A percentile compares a stretch with the other conserved stretches of the same genome.
These are phyloP conservation scores for Etheostoma perlongum DNA, from an alignment of 2,797 vertebrate genomes.

Conservation along the genomic window DNA sequence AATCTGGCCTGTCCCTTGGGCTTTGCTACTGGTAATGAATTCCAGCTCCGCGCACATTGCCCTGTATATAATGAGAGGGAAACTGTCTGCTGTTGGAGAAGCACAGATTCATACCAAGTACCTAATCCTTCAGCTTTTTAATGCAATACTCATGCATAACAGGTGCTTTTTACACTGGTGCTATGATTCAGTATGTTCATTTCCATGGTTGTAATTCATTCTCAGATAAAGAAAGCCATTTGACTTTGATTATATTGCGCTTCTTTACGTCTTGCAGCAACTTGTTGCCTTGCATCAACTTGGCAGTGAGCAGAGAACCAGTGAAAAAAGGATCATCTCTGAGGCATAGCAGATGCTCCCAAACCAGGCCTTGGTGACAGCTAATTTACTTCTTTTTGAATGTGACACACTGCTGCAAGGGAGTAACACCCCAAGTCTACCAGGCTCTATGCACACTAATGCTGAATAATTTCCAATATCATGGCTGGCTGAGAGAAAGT, in stretches of 20 bases:
- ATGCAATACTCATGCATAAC: slow-evolving; percentile 13
- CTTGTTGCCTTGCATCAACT: slow-evolving; percentile 52
- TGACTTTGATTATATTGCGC: slow-evolving; percentile 44
- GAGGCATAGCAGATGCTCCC: slow-evolving; percentile 62
- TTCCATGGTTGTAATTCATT: slow-evolving; percentile 22
- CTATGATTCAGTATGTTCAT: slow-evolving; percentile 15
- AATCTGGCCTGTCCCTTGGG: slow-evolving; percentile 35
- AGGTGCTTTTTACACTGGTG: slow-evolving; percentile 19
- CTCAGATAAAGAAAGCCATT: slow-evolving; percentile 34
- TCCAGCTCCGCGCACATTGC: slow-evolving; percentile 32
- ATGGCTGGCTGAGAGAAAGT: slow-evolving; percentile 58
- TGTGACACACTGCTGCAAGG: slow-evolving; percentile 67
- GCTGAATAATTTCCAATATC: slow-evolving; percentile 72
- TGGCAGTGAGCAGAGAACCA: slow-evolving; percentile 47
- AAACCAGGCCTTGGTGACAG: slow-evolving; percentile 68
- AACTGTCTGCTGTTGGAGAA: slow-evolving; percentile 45
- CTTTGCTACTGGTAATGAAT: slow-evolving; percentile 58
- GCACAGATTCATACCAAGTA: slow-evolving; percentile 33
- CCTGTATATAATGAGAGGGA: slow-evolving; percentile 64
- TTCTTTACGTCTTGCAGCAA: slow-evolving; percentile 54
- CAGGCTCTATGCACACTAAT: slow-evolving; percentile 54
- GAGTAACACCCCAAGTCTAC: slow-evolving; percentile 50
- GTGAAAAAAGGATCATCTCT: slow-evolving; percentile 46
- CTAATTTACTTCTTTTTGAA: slow-evolving; percentile 81
- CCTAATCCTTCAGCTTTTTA: slow-evolving; percentile 24